Evolutionary conservation across 2,888 invertebrate genomes (phyloP).

Genomic region (Dioctria linearis): DNA sequence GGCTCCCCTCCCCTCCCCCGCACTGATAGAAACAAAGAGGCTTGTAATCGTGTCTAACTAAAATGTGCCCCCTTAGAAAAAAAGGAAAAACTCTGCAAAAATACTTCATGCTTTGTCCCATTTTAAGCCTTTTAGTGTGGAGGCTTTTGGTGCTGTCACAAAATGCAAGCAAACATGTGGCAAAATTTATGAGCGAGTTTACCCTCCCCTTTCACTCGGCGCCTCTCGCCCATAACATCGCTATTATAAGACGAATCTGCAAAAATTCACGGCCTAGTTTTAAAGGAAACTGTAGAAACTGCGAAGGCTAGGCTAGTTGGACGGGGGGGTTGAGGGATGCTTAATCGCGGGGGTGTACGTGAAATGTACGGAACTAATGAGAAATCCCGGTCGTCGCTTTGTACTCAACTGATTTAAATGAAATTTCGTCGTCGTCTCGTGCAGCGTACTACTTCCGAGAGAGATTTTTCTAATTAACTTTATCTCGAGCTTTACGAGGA

Average conservation of each 20-base stretch:
- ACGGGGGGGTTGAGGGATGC: neutral
- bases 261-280: constrained; percentile 27
- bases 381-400: constrained; percentile 20
- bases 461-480: too few relatives aligned
- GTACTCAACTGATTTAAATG: constrained; percentile 33
- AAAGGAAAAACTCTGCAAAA: constrained; percentile 32
- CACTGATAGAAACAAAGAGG: neutral
- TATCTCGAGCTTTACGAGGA: too few relatives aligned
- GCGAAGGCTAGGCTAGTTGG: neutral
- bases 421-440: constrained; percentile 9
- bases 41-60: constrained; percentile 23
- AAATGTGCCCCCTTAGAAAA: constrained; percentile 16
- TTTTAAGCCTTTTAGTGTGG: constrained; percentile 45
- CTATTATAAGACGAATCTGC: constrained; percentile 40
- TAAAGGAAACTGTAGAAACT: neutral
- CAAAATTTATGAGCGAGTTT: constrained; percentile 25
- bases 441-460: too few relatives aligned
- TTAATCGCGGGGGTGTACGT: constrained; percentile 30
- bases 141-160: constrained; percentile 26
- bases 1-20: neutral
- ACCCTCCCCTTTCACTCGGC: neutral
- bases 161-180: constrained; percentile 50
- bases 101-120: constrained; percentile 35
- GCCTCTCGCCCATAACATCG: neutral
- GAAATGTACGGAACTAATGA: constrained; percentile 44